Percentiles rank a stretch among this genome's conserved stretches.
Evolutionary conservation across 2,113 vertebrate genomes (phyloP).

Genomic region (Leucosticte australis): DNA sequence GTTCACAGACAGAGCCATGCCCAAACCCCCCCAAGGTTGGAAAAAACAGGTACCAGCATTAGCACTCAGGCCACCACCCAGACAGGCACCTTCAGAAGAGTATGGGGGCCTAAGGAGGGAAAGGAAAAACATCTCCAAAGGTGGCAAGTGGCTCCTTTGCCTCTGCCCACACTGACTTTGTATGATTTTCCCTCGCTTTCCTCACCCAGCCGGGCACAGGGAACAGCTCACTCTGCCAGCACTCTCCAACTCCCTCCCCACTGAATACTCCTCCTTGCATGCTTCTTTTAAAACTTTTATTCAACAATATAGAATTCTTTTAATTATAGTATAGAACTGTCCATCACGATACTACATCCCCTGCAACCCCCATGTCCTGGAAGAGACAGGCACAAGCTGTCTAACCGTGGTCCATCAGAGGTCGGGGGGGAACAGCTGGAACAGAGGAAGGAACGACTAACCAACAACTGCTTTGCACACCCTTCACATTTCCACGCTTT

Average conservation of each 20-base stretch:
- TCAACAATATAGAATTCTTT: slow-evolving; percentile 78
- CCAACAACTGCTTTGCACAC: slow-evolving; percentile 60
- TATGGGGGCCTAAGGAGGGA: background rate
- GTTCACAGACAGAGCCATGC: background rate
- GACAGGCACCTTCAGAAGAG: background rate
- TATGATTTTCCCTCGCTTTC: background rate
- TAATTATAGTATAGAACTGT: slow-evolving; percentile 66
- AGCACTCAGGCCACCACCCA: background rate
- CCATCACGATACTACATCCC: slow-evolving; percentile 12
- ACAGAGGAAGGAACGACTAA: slow-evolving; percentile 34
- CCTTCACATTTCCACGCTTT: slow-evolving; percentile 70
- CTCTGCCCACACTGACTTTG: background rate
- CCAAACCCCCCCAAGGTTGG: accelerated
- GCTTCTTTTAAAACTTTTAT: slow-evolving; percentile 79
- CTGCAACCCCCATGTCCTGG: background rate
- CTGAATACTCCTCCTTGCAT: slow-evolving; percentile 60
- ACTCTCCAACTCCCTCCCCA: slow-evolving; percentile 9
- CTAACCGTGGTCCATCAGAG: background rate
- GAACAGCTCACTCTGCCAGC: background rate
- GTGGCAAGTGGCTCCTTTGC: background rate
- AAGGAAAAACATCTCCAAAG: background rate
- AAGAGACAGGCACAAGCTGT: slow-evolving; percentile 21
- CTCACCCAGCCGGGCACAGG: background rate
- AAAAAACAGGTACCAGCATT: background rate
- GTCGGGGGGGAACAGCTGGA: background rate